These are phyloP conservation scores for Bradynema listronoti DNA, from an alignment of 1,140 invertebrate genomes.

Conservation along the genomic window DNA sequence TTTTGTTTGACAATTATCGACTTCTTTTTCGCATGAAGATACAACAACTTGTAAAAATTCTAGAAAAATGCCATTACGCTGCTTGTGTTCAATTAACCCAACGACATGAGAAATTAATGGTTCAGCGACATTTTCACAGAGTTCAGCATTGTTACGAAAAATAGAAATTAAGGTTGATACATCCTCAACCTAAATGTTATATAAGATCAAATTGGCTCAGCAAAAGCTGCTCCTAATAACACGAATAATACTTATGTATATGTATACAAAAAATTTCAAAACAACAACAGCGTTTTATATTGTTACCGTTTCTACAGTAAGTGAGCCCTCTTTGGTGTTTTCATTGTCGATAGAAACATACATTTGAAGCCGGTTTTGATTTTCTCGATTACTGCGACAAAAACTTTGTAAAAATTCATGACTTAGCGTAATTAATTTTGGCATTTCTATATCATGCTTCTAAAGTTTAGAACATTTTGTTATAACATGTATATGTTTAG, in stretches of 20 bases:
- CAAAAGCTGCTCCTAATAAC: slow-evolving; percentile 11
- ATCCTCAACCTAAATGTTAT: slow-evolving; percentile 70
- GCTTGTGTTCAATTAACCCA: slow-evolving; percentile 90
- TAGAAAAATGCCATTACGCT: slow-evolving; percentile 84
- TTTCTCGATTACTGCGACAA: slow-evolving; percentile 89
- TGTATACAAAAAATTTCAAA: slow-evolving; percentile 19
- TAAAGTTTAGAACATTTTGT: slow-evolving; percentile 9
- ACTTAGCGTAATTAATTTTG: slow-evolving; percentile 85
- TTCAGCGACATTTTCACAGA: slow-evolving; percentile 91
- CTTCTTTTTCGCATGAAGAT: slow-evolving; percentile 87
- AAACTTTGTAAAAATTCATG: slow-evolving; percentile 97
- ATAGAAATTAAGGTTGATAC: slow-evolving; percentile 91
- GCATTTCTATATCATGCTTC: slow-evolving; percentile 79
- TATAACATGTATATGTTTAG: background rate
- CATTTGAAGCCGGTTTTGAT: slow-evolving; percentile 87
- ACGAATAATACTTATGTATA: background rate
- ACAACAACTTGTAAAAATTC: slow-evolving; percentile 94
- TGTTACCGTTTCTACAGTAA: slow-evolving; percentile 49
- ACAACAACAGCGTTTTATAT: too few relatives aligned
- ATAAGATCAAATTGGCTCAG: slow-evolving; percentile 1
- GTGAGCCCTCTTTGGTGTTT: slow-evolving; percentile 52
- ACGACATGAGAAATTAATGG: slow-evolving; percentile 96
- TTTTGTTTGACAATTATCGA: slow-evolving; percentile 88
- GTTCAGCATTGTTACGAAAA: slow-evolving; percentile 84
- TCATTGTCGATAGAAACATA: slow-evolving; percentile 62